Base-by-base conservation (phyloP, 2,113 vertebrate genomes). In the Peucedramus taeniatus region DNA sequence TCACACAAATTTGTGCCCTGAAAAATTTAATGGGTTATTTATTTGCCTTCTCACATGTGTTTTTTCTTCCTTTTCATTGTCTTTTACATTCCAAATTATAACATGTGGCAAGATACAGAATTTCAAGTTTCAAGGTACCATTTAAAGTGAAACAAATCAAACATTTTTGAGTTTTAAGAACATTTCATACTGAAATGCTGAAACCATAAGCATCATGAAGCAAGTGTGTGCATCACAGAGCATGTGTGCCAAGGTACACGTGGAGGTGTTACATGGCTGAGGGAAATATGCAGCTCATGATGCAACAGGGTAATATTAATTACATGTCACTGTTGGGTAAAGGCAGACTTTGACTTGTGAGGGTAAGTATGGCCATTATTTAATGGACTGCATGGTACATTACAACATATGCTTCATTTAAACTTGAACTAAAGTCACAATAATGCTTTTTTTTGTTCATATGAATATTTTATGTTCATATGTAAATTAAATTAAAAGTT, bases 171-270 rank as follows among this genome's bases (percentile, higher is more conserved):
- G 30, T 20, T 45, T 51, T 63, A 92, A 54, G n/a, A 56, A 3
- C 40, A 53, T 65, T 78, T 93, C 3, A 23, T 28, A 39, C 8
- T 23, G 18, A 80, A 45, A 65, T 63, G 45, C 13, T 63, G 70
- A 78, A 63, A 42, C 14, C 1, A 2, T 35, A 27, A 53, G 49
- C 44, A 79, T 47, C 11, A 51, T 24, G 31, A 70, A 65, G 13
- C 35, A 77, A 26, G 8, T 28, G 7, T 39, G 51, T 19, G 33
- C 28, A 78, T 31, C 31, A 59, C 4, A 9, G 53, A 65, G 14
- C 19, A 68, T 11, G 9, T 37, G 18, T 64, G 44, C 21, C 1
- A 3, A 33, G 30, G 14, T 21, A 12, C 1, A 1, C 15, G 7
- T 3, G 10, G 23, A 57, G 33, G 3, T 26, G 5, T 59, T 79